These are phyloP conservation scores for Willowsia nigromaculata DNA, from an alignment of 2,888 invertebrate genomes.

Conservation along the genomic window DNA sequence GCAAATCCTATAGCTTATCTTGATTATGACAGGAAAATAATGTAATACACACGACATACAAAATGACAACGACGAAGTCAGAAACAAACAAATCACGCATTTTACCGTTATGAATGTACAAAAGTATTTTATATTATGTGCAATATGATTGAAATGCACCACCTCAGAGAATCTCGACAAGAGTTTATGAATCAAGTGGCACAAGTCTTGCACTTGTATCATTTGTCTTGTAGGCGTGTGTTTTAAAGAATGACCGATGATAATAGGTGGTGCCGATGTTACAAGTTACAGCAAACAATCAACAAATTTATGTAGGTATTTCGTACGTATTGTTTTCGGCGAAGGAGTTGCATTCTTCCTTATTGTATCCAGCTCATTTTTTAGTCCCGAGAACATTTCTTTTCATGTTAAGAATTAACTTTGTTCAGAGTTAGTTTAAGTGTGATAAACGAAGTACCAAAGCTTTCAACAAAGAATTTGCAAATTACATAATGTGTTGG, in stretches of 20 bases:
- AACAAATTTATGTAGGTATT: background rate
- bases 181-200: background rate
- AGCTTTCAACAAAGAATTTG: no score
- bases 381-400: background rate
- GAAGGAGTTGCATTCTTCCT: background rate
- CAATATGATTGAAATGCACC: background rate
- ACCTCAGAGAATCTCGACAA: background rate
- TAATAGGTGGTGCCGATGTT: background rate
- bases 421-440: no score
- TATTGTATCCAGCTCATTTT: background rate
- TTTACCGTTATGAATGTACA: no score
- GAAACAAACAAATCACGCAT: no score
- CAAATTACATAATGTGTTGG: no score
- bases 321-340: slow-evolving; percentile 19
- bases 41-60: no score
- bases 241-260: slow-evolving; percentile 21
- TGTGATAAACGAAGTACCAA: no score
- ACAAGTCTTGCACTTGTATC: background rate
- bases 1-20: no score
- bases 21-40: no score
- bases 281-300: slow-evolving; percentile 15
- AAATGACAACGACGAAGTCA: no score
- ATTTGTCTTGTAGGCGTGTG: background rate
- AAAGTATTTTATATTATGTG: no score
- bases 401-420: no score